These are phyloP conservation scores for Prolemur simus DNA, from an alignment of 2,113 vertebrate genomes.

Conservation along the genomic window DNA sequence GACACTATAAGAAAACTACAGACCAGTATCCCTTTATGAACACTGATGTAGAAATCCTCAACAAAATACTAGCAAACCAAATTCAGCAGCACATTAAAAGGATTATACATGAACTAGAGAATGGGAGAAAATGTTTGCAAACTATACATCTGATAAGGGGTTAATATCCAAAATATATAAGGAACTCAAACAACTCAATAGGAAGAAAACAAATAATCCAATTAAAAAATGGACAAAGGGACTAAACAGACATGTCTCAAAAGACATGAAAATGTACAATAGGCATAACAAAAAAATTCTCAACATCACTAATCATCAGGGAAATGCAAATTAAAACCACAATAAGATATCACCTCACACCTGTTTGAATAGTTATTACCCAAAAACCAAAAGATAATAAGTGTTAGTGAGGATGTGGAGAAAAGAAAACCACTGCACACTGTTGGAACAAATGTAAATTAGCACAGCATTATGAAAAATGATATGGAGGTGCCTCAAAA, in stretches of 20 bases:
- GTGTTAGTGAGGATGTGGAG: background rate
- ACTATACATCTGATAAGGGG: background rate
- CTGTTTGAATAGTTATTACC: background rate
- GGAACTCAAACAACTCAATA: background rate
- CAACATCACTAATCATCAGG: background rate
- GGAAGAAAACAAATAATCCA: background rate
- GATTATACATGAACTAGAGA: background rate
- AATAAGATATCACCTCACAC: background rate
- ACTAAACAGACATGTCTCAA: background rate
- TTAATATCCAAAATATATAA: background rate
- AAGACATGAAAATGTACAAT: background rate
- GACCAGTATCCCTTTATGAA: background rate
- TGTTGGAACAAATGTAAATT: background rate
- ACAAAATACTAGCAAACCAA: background rate
- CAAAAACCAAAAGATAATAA: background rate
- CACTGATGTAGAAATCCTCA: background rate
- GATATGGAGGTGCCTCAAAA: background rate
- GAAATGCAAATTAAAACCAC: background rate
- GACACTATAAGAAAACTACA: background rate
- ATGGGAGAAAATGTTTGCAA: background rate
- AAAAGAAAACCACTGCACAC: background rate
- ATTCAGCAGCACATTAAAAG: background rate
- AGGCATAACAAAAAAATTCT: background rate
- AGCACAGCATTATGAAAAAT: background rate
- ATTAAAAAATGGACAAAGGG: background rate